Base-by-base conservation (phyloP, 2,797 vertebrate genomes). In the Brachyalestes nurse region DNA sequence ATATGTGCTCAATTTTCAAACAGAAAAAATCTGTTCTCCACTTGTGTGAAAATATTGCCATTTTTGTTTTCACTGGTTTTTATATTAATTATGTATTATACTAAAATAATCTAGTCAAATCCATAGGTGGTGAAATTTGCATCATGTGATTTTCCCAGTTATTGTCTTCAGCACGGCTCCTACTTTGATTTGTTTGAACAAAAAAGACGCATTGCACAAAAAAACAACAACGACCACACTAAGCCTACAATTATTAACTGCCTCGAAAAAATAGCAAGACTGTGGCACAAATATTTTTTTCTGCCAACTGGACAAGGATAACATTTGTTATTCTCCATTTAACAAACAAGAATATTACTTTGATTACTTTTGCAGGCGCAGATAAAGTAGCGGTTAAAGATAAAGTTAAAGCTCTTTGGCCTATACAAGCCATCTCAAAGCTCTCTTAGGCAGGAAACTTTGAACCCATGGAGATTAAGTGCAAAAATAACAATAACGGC, bases 401-500 rank as follows among this genome's bases (percentile, higher is more conserved):
- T n/a, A n/a, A n/a, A n/a, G 58, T 77, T 85, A 83, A 76, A 81
- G 87, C 71, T 82, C 83, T 88, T 86, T 84, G 87, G 61, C 61
- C 10, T 5, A 28, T 14, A 5, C 60, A 62, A 34, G 88, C 81
- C 81, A 72, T 71, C 84, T 78, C 58, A 69, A 90, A 80, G 88
- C 64, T 82, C 74, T 51, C 76, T 84, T 47, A 42, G 78, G 72
- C 75, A 5, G 60, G 49, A 80, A 81, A 88, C 60, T 58, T 86
- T 57, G 85, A 93, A 91, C 91, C 91, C 86, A 82, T 77, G 71
- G 86, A 90, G 92, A 93, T 92, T 93, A 93, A 88, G 85, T 89
- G 81, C 84, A 77, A 84, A 91, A 93, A 92, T 90, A 93, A 93
- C 90, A 93, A 93, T 82, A 93, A 92, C 91, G 92, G 86, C 84